Evolutionary conservation across 2,888 invertebrate species (phyloP).

Genomic region (Bursaphelenchus okinawaensis): DNA sequence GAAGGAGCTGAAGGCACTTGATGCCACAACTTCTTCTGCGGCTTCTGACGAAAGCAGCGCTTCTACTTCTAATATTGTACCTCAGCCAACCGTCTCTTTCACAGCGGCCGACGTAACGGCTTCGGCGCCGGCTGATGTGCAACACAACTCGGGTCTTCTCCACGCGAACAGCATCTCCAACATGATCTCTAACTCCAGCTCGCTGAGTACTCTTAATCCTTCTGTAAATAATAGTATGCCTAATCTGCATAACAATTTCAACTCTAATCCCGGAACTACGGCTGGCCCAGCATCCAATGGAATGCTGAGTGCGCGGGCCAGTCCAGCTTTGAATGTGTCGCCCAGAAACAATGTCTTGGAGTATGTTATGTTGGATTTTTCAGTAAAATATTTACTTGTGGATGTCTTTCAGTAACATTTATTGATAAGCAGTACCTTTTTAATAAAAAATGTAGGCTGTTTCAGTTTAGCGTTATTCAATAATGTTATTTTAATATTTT

Average conservation of each 20-base stretch:
- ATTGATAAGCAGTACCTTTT: background rate
- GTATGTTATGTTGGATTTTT: no score
- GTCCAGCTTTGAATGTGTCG: slow-evolving; percentile 14
- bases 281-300: slow-evolving; percentile 22
- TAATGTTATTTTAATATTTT: background rate
- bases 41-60: background rate
- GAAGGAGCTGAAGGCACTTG: background rate
- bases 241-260: slow-evolving; percentile 6
- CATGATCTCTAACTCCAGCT: slow-evolving; percentile 7
- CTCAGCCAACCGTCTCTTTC: background rate
- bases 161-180: slow-evolving; percentile 8
- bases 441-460: no score
- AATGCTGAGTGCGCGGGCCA: slow-evolving; percentile 2
- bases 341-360: slow-evolving; percentile 18
- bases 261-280: slow-evolving; percentile 20
- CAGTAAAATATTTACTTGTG: no score
- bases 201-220: background rate
- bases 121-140: no score
- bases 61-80: background rate
- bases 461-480: no score
- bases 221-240: slow-evolving; percentile 12
- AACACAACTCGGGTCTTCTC: background rate
- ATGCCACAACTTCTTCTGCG: background rate
- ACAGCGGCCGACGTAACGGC: background rate
- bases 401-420: no score